A percentile compares a stretch with the other conserved stretches of the same genome.
Evolutionary conservation across 2,113 vertebrate genomes (phyloP).

Genomic region (Oreochromis aureus): DNA sequence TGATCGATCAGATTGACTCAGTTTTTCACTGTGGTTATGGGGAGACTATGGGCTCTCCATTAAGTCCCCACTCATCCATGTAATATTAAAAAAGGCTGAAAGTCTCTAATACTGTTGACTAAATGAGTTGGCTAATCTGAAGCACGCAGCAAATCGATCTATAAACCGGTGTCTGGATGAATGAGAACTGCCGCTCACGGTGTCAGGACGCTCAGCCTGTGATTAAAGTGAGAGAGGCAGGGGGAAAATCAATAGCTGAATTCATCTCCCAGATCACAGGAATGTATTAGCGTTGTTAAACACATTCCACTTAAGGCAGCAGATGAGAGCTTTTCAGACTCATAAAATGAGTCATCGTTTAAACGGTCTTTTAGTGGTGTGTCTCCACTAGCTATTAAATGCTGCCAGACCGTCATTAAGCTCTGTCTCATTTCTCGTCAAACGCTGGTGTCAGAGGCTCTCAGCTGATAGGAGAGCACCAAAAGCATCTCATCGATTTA

Average conservation of each 20-base stretch:
- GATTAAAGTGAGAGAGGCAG: slow-evolving; percentile 14
- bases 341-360: slow-evolving; percentile 56
- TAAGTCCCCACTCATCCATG: background rate
- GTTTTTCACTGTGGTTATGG: rapidly evolving
- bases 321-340: slow-evolving; percentile 37
- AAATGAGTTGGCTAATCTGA: slow-evolving; percentile 45
- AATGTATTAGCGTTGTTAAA: slow-evolving; percentile 53
- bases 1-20: background rate
- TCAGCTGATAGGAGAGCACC: background rate
- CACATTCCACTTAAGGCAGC: slow-evolving; percentile 38
- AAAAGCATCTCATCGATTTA: slow-evolving; percentile 7
- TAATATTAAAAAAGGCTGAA: background rate
- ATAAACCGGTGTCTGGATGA: slow-evolving; percentile 23
- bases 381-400: slow-evolving; percentile 52
- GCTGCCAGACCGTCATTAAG: slow-evolving; percentile 48
- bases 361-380: slow-evolving; percentile 44
- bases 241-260: slow-evolving; percentile 53
- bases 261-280: slow-evolving; percentile 50
- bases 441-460: slow-evolving; percentile 22
- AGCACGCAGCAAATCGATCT: slow-evolving; percentile 24
- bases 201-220: background rate
- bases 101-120: slow-evolving; percentile 22
- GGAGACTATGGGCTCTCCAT: background rate
- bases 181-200: slow-evolving; percentile 1
- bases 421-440: slow-evolving; percentile 43